Evolutionary conservation across 2,888 invertebrate species (phyloP), one percentile per base, ranked within the genome.

Genomic region (Schrankia costaestrigalis): DNA sequence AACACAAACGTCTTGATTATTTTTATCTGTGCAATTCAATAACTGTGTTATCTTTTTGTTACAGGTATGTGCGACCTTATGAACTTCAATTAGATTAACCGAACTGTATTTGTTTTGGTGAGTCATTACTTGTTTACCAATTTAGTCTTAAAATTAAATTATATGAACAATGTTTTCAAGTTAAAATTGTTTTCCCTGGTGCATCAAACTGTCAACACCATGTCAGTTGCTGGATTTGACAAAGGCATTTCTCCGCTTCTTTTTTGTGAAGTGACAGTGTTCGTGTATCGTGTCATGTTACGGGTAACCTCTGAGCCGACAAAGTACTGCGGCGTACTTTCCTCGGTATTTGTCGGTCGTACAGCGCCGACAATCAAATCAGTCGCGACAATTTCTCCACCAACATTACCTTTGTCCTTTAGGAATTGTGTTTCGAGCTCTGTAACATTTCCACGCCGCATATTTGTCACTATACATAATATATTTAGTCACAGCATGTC

Each of bases 281-380:
- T 31, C 41, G 18, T 43, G 44, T 47, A 41, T 35, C 39, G 29
- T 22, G 40, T 34, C n/a, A 47, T 33, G 33, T 43, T 45, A 46
- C 46, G 41, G 27, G 27, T 17, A 28, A 19, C 43, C 40, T 48
- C 29, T 19, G 41, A 41, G 67, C 71, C 77, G 76, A 78, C 81
- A 80, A 82, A 80, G 79, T 67, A n/a, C 68, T 66, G 70, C 68
- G 72, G 70, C 69, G 65, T n/a, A n/a, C n/a, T n/a, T n/a, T n/a
- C n/a, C n/a, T n/a, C n/a, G n/a, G n/a, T n/a, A n/a, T n/a, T n/a
- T n/a, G n/a, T n/a, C n/a, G n/a, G n/a, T n/a, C n/a, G n/a, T n/a
- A n/a, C n/a, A n/a, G 61, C 56, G 55, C 63, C 62, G 63, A 80
- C 81, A 78, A 78, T 82, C 73, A 71, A 75, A 80, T 82, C 74